A percentile compares a stretch with the other conserved stretches of the same genome.
These are phyloP conservation scores for Rhadinocentrus ornatus DNA, from an alignment of 2,797 vertebrate species.

Conservation along the genomic window DNA sequence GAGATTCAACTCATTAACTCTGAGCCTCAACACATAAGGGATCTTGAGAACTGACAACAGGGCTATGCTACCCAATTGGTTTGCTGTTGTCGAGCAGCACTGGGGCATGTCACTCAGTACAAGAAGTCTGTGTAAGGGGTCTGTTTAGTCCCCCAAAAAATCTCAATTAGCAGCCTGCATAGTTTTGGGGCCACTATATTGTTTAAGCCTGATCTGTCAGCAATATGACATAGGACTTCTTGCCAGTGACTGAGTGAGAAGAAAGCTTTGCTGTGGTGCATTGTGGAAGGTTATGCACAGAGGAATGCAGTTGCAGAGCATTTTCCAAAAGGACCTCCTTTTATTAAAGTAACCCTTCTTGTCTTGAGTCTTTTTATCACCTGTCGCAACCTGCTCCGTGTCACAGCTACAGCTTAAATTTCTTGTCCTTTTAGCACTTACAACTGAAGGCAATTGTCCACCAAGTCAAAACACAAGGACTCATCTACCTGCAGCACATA, in stretches of 20 bases:
- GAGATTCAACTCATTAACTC: slow-evolving; percentile 58
- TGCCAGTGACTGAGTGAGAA: slow-evolving; percentile 44
- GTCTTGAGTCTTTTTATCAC: slow-evolving; percentile 2
- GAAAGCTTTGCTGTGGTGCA: slow-evolving; percentile 32
- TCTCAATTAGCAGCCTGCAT: slow-evolving; percentile 27
- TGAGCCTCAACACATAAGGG: slow-evolving; percentile 42
- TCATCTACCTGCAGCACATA: slow-evolving; percentile 31
- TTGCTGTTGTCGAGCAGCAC: slow-evolving; percentile 38
- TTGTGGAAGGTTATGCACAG: slow-evolving; percentile 17
- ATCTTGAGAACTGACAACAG: slow-evolving; percentile 39
- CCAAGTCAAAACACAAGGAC: slow-evolving; percentile 28
- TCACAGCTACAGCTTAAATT: slow-evolving; percentile 9
- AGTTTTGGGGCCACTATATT: slow-evolving; percentile 24
- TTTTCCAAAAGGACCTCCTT: slow-evolving; percentile 1
- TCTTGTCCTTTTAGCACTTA: neutral
- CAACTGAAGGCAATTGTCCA: slow-evolving; percentile 18
- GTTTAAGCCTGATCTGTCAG: slow-evolving; percentile 12
- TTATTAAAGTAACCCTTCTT: slow-evolving; percentile 1
- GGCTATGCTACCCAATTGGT: slow-evolving; percentile 33
- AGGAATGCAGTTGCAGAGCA: neutral
- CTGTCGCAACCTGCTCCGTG: slow-evolving; percentile 21
- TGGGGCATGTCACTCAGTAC: slow-evolving; percentile 42
- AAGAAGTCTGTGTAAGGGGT: slow-evolving; percentile 36
- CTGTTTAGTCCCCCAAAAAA: slow-evolving; percentile 21
- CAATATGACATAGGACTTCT: slow-evolving; percentile 24